Percentiles rank a stretch among this genome's conserved stretches.
Evolutionary conservation across 1,140 invertebrate species (phyloP).

Genomic region (Zaprionus tsacasi): DNA sequence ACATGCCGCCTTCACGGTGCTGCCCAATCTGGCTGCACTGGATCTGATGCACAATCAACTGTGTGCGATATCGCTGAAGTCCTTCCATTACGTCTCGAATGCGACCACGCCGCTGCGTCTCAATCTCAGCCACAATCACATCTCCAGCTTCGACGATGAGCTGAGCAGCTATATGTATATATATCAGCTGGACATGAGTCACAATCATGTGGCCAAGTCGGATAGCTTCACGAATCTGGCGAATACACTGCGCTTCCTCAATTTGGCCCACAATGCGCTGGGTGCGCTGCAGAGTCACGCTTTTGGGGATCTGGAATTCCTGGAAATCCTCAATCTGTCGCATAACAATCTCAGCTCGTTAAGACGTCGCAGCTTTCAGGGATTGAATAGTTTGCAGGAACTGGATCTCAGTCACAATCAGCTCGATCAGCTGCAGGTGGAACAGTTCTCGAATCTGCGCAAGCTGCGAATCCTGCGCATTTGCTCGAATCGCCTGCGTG

Average conservation of each 20-base stretch:
- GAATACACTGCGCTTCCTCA: conserved; percentile 87
- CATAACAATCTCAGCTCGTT: conserved; percentile 90
- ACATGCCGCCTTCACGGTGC: conserved; percentile 87
- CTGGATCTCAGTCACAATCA: conserved; percentile 92
- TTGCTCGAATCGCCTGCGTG: conserved; percentile 90
- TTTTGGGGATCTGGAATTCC: conserved; percentile 88
- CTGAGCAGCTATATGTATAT: conserved; percentile 85
- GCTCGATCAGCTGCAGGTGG: conserved; percentile 90
- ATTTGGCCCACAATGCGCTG: conserved; percentile 91
- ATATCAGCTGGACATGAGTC: conserved; percentile 89
- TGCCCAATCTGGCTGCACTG: conserved; percentile 88
- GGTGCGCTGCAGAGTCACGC: conserved; percentile 88
- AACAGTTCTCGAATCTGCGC: conserved; percentile 92
- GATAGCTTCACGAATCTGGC: conserved; percentile 88
- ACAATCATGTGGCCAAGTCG: conserved; percentile 88
- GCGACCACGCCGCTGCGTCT: conserved; percentile 86
- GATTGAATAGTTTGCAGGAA: conserved; percentile 89
- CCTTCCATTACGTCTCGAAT: conserved; percentile 88
- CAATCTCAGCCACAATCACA: conserved; percentile 89
- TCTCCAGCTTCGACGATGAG: conserved; percentile 86
- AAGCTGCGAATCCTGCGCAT: conserved; percentile 91
- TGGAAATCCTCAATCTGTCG: conserved; percentile 90
- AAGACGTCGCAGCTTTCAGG: conserved; percentile 90
- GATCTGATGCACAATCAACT: conserved; percentile 91
- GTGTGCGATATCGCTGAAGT: conserved; percentile 87